Evolutionary conservation across 1,140 invertebrate genomes (phyloP).

Genomic region (Caligus rogercresseyi): DNA sequence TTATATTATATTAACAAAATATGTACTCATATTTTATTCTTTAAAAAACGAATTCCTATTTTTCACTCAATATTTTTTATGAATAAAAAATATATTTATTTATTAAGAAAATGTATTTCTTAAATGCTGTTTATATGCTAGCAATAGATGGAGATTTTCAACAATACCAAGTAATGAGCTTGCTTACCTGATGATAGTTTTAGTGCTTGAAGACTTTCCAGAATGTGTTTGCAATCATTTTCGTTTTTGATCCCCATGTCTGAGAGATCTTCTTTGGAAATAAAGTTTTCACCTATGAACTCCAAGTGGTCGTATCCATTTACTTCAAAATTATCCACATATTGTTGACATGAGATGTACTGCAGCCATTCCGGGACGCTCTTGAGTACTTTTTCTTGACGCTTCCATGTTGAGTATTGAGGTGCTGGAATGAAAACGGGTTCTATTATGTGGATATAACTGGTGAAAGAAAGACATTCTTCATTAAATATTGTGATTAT

Average conservation of each 20-base stretch:
- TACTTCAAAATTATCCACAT: constrained; percentile 8
- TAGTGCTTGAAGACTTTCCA: not conserved
- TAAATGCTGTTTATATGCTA: too few relatives aligned
- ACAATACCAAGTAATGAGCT: too few relatives aligned
- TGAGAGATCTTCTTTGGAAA: constrained; percentile 5
- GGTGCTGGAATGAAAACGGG: not conserved
- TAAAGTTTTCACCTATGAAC: constrained; percentile 12
- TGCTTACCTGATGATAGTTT: not conserved
- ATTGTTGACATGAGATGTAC: not conserved
- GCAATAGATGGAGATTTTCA: too few relatives aligned
- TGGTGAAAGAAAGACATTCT: not conserved
- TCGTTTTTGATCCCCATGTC: constrained; percentile 14
- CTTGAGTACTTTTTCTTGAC: not conserved
- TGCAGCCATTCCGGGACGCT: constrained; percentile 7
- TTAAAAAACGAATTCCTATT: too few relatives aligned
- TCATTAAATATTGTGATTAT: not conserved
- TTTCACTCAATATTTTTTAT: too few relatives aligned
- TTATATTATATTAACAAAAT: too few relatives aligned
- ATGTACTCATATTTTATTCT: too few relatives aligned
- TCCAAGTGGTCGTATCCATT: constrained; percentile 18
- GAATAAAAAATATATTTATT: not conserved
- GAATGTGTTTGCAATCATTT: not conserved
- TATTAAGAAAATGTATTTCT: too few relatives aligned
- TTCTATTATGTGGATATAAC: too few relatives aligned
- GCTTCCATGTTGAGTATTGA: not conserved